These are phyloP conservation scores for Bufotes viridis DNA, from an alignment of 2,797 vertebrate genomes.

Conservation along the genomic window DNA sequence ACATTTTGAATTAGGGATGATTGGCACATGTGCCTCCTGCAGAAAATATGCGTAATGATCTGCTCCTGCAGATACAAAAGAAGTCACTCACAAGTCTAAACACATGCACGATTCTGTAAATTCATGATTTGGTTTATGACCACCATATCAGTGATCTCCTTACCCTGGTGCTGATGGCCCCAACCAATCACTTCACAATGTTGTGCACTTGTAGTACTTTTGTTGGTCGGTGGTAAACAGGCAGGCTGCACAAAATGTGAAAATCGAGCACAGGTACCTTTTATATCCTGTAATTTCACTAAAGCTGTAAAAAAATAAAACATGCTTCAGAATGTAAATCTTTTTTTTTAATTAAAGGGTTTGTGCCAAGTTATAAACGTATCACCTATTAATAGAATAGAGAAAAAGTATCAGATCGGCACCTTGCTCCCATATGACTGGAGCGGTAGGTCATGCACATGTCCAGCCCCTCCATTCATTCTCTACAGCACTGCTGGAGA, in stretches of 20 bases:
- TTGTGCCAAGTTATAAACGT: too few species aligned
- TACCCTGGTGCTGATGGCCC: constrained; percentile 70
- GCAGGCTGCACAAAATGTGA: constrained; percentile 66
- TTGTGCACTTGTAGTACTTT: background rate
- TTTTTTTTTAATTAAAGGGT: too few species aligned
- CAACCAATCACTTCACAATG: constrained; percentile 70
- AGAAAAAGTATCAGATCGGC: too few species aligned
- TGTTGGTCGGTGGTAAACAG: constrained; percentile 64
- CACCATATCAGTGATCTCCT: constrained; percentile 20
- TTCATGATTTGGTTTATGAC: background rate
- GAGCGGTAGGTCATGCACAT: too few species aligned
- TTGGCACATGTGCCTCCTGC: constrained; percentile 69
- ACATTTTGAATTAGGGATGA: constrained; percentile 66
- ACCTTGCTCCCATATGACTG: too few species aligned
- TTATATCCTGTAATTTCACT: constrained; percentile 64
- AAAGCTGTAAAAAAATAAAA: constrained; percentile 64
- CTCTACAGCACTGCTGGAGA: too few species aligned
- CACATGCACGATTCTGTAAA: background rate
- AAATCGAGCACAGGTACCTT: constrained; percentile 64
- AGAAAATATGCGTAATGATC: constrained; percentile 67
- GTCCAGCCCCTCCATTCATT: too few species aligned
- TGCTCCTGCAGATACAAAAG: constrained; percentile 61
- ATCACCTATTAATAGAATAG: too few species aligned
- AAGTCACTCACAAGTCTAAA: background rate
- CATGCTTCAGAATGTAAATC: background rate